Evolutionary conservation across 2,888 invertebrate genomes (phyloP).

Genomic region (Eupithecia subumbrata): DNA sequence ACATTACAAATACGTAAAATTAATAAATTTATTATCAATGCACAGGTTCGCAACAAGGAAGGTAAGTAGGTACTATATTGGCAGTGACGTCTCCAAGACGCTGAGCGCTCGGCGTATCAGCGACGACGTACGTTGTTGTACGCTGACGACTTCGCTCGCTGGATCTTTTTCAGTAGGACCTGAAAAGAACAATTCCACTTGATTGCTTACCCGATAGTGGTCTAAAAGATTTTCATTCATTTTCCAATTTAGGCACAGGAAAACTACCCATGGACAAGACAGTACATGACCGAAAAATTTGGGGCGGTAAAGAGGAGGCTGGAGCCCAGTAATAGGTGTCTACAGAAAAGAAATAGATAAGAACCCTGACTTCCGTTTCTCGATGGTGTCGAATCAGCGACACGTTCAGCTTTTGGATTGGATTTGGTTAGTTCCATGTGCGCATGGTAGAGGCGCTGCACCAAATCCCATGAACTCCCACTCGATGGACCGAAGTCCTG

Average conservation of each 20-base stretch:
- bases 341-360: not conserved
- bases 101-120: slow-evolving; percentile 53
- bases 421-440: too few species aligned
- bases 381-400: not conserved
- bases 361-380: not conserved
- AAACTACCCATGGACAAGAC: not conserved
- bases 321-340: not conserved
- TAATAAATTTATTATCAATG: slow-evolving; percentile 65
- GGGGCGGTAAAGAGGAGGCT: too few species aligned
- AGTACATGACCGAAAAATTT: too few species aligned
- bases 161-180: slow-evolving; percentile 79
- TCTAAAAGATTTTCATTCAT: not conserved
- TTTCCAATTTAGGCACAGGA: not conserved
- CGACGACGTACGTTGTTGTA: slow-evolving; percentile 72
- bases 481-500: too few species aligned
- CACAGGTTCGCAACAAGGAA: slow-evolving; percentile 42
- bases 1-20: slow-evolving; percentile 50
- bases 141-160: slow-evolving; percentile 78
- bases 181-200: slow-evolving; percentile 46
- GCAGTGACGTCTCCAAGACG: slow-evolving; percentile 57
- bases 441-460: too few species aligned
- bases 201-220: not conserved
- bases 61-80: slow-evolving; percentile 38
- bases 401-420: not conserved
- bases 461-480: too few species aligned